These are phyloP conservation scores for Brachionus calyciflorus DNA, from an alignment of 1,140 invertebrate species.

Conservation along the genomic window DNA sequence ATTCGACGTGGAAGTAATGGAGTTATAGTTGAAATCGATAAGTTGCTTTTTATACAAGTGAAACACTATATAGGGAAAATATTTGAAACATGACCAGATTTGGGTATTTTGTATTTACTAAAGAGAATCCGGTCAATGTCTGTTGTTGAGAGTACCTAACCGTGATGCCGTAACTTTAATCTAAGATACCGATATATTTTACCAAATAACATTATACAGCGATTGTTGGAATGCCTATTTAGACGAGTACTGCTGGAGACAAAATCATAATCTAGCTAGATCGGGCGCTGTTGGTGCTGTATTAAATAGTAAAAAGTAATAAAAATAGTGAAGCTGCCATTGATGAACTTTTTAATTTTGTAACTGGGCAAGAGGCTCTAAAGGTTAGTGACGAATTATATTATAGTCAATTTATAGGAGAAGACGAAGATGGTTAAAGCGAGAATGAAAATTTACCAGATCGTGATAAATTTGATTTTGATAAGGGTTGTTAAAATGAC, in stretches of 20 bases:
- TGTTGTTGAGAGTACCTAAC: neutral
- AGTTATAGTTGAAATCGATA: neutral
- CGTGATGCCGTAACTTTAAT: neutral
- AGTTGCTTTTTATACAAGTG: neutral
- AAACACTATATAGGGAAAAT: neutral
- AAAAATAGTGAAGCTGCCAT: neutral
- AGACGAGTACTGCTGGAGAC: constrained; percentile 4
- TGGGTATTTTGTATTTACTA: neutral
- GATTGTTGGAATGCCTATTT: neutral
- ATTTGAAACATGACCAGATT: neutral
- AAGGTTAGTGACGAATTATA: neutral
- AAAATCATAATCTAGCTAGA: neutral
- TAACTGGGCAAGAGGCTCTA: neutral
- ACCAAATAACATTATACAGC: neutral
- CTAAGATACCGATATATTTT: neutral
- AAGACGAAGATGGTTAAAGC: neutral
- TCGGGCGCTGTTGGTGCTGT: constrained; percentile 1
- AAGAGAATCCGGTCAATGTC: neutral
- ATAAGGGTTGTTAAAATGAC: no score
- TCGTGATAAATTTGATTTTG: neutral
- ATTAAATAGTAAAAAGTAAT: neutral
- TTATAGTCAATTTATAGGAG: constrained; percentile 1
- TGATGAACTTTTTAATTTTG: neutral
- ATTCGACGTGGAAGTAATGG: neutral
- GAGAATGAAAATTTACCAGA: constrained; percentile 6